Evolutionary conservation across 2,888 invertebrate species (phyloP).

Genomic region (Empis livida): DNA sequence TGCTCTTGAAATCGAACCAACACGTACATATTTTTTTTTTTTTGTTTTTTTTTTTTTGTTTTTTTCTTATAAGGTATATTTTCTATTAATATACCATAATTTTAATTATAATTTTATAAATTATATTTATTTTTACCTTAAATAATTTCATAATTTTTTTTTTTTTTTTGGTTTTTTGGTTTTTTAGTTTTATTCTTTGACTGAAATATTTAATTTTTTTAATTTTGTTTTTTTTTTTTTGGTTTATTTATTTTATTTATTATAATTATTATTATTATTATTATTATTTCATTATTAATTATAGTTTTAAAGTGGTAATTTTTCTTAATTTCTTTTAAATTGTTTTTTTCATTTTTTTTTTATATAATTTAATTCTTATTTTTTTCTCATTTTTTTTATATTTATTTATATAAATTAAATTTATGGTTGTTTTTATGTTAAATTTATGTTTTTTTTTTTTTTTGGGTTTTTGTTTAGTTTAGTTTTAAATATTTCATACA

Average conservation of each 20-base stretch:
- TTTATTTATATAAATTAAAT: constrained; percentile 13
- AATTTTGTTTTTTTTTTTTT: constrained; percentile 13
- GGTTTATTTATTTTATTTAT: constrained; percentile 11
- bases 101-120: constrained; percentile 13
- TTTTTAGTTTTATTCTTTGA: constrained; percentile 14
- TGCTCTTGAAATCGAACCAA: constrained; percentile 24
- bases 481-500: constrained; percentile 4
- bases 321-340: constrained; percentile 10
- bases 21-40: constrained; percentile 21
- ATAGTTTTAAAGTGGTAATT: constrained; percentile 3
- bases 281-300: not conserved
- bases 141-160: constrained; percentile 12
- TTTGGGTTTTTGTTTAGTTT: constrained; percentile 9
- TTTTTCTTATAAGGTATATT: constrained; percentile 18
- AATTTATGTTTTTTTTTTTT: constrained; percentile 10
- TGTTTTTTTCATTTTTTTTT: constrained; percentile 6
- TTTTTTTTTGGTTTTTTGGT: no score
- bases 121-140: constrained; percentile 9
- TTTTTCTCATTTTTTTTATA: constrained; percentile 10
- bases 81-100: constrained; percentile 18
- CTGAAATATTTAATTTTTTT: constrained; percentile 13
- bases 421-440: constrained; percentile 10
- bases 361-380: constrained; percentile 3
- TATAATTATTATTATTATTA: constrained; percentile 7
- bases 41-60: constrained; percentile 6